phyloP scores from a whole-genome alignment of 2,113 vertebrate species.

The Candoia aspera region DNA sequence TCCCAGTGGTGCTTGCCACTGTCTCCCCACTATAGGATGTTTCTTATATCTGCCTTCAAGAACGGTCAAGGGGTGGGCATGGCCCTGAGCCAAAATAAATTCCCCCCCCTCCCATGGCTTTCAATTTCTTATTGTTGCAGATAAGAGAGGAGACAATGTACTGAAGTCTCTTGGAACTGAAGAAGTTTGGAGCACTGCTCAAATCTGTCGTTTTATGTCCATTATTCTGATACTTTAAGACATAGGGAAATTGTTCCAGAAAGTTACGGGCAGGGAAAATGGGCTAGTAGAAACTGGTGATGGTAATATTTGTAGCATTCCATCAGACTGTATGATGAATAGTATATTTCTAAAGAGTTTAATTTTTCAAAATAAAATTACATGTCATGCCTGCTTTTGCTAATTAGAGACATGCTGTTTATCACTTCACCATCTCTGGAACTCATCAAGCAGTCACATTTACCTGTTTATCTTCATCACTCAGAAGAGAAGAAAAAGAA shows the following conservation, averaged over 20 bases:
- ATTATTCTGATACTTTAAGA: too few relatives aligned
- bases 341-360: constrained; percentile 25
- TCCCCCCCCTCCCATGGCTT: too few relatives aligned
- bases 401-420: constrained; percentile 32
- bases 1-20: too few relatives aligned
- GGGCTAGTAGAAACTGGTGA: not conserved
- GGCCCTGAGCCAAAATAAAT: too few relatives aligned
- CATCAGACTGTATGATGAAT: constrained; percentile 21
- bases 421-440: constrained; percentile 28
- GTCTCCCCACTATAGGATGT: too few relatives aligned
- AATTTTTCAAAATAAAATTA: constrained; percentile 49
- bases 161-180: too few relatives aligned
- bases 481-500: constrained; percentile 34
- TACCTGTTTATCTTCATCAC: constrained; percentile 48
- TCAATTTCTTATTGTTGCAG: too few relatives aligned
- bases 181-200: too few relatives aligned
- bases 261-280: not conserved
- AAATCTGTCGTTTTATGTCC: too few relatives aligned
- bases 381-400: constrained; percentile 16
- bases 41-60: too few relatives aligned
- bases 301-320: not conserved
- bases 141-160: too few relatives aligned
- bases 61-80: too few relatives aligned
- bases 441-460: constrained; percentile 33
- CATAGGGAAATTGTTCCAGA: not conserved